phyloP scores from a whole-genome alignment of 1,140 invertebrate genomes.

The Magallana ariakensis region DNA sequence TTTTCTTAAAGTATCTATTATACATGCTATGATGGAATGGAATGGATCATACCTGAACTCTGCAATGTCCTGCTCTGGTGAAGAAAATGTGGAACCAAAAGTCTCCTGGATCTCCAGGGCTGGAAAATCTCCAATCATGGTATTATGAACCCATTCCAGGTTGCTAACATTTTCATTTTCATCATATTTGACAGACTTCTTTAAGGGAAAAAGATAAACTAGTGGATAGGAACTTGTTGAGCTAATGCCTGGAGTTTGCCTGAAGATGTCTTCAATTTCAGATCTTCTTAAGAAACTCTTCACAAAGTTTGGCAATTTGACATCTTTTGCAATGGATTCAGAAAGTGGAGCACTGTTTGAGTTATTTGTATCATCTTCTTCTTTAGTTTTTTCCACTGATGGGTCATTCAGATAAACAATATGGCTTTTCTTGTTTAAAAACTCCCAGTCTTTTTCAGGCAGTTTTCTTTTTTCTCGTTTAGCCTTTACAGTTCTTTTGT shows the following conservation, averaged over 20 bases:
- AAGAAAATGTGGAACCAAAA: neutral
- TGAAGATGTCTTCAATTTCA: neutral
- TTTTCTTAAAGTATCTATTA: too few species aligned
- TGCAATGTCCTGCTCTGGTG: neutral
- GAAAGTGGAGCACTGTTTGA: too few species aligned
- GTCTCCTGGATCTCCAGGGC: neutral
- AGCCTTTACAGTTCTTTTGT: neutral
- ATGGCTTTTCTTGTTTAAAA: neutral
- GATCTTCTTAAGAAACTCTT: neutral
- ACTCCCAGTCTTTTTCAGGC: neutral
- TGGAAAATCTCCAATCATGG: neutral
- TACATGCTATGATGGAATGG: too few species aligned
- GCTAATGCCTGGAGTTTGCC: neutral
- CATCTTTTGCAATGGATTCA: neutral
- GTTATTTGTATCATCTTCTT: neutral
- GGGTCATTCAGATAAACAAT: neutral
- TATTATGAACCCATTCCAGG: neutral
- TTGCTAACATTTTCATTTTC: neutral
- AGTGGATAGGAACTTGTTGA: slow-evolving; percentile 10
- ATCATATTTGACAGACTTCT: neutral
- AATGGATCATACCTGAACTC: neutral
- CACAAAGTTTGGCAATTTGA: neutral
- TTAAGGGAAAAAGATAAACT: neutral
- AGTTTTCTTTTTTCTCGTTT: neutral
- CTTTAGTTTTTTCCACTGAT: neutral